Evolutionary conservation across 2,113 vertebrate genomes (phyloP), one percentile per base, ranked within the genome.

Genomic region (Psephotus haematonotus): DNA sequence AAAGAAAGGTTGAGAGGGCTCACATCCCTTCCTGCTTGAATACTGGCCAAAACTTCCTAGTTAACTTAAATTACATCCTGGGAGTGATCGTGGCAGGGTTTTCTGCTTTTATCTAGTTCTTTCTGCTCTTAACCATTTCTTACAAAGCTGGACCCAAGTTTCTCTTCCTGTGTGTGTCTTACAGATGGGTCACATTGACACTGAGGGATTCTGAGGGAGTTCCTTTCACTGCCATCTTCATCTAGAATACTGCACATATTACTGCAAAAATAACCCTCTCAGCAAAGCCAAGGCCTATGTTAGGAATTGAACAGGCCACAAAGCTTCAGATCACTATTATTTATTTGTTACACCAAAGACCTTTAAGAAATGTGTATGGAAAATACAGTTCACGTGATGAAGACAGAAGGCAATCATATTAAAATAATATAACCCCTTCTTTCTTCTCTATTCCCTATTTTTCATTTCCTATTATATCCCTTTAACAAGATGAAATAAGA

Each of bases 1-100:
- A 93, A 84, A 90, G 74, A 35, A 75, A 83, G 78, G 72, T 80
- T 92, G 71, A 69, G 57, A 74, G 76, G 71, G 49, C 63, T 90
- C 57, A 27, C 78, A 55, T 70, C 35, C 67, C 49, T 79, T 82
- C 77, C 60, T 64, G 37, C 82, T 78, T 57, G 46, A 86, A 74
- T 17, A 46, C 37, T 47, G 77, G 71, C 65, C 90, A 59, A 63
- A 86, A 92, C 59, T 74, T 37, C 37, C 90, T 82, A 20, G 47
- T 90, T 90, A 90, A 60, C 67, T 90, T 59, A 70, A 90, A 80
- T 90, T 87, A 93, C 87, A 74, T 62, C 72, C 68, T 3, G 63
- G 64, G 44, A 70, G 28, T 25, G 20, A 80, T 70, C 44, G 23
- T 4, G 1, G 63, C 28, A 80, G 78, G 74, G 20, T 39, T 65